Base-by-base conservation (phyloP, 1,140 invertebrate genomes). In the Coenobita brevimanus region DNA sequence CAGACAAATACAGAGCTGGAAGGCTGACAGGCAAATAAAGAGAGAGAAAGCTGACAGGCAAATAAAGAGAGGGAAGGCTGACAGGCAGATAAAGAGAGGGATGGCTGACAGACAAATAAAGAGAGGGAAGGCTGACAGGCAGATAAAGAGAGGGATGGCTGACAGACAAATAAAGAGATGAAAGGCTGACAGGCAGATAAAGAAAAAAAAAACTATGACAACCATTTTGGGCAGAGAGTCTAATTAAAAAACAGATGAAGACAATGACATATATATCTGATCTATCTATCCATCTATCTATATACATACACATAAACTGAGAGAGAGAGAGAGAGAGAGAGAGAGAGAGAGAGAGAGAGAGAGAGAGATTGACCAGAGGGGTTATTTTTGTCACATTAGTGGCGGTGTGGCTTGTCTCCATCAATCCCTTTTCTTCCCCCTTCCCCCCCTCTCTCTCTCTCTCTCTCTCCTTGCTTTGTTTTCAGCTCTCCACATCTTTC, bases 341-440 rank as follows among this genome's bases (percentile, higher is more conserved):
- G 78, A 80, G 78, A 80, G 78, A 80, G 78, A 80, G 78, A 80
- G 78, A 79, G 76, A 54, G 76, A 79, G 43, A 24, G 76, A 79
- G 43, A 57, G 21, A 27, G 76, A 57, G 27, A 50, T 24, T 30
- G 50, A 57, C 15, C 15, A 50, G 6, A 24, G 24, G 30, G 24
- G 50, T 2, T 69, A 27, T 69, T 50, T 50, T 50, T 17, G 46
- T 50, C 46, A 50, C 46, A 50, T 50, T 50, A 50, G 46, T 50
- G 46, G 46, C 17, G 46, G 46, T 50, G 6, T 6, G 46, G 46
- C 46, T 50, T 50, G 24, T 15, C 10, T 30, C 4, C 21, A 41
- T 6, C 36, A 24, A 81, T 24, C 13, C 17, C 17, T 4, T 33
- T 3, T 43, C 75, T 13, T 38, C 30, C 43, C n/a, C 38, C 36